These are phyloP conservation scores for Poecilia velifera DNA, from an alignment of 2,797 vertebrate species.

Conservation along the genomic window DNA sequence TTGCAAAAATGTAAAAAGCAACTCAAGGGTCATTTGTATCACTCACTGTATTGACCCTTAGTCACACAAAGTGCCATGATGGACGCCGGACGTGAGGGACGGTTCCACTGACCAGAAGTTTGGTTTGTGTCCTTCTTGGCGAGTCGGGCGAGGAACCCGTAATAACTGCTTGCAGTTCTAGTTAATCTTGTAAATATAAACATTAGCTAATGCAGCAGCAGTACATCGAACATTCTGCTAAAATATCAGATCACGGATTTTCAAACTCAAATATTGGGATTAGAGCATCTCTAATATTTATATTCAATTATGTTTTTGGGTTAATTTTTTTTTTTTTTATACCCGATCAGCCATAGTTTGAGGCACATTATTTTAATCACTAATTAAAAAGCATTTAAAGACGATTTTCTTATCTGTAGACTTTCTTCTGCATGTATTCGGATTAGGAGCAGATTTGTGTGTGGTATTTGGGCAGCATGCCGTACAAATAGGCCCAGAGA, in stretches of 20 bases:
- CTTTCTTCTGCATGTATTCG: slow-evolving; percentile 30
- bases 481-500: slow-evolving; percentile 22
- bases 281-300: neutral
- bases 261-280: neutral
- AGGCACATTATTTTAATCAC: neutral
- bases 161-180: no score
- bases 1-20: neutral
- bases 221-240: neutral
- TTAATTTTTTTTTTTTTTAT: neutral
- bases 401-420: neutral
- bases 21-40: neutral
- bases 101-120: no score
- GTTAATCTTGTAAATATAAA: neutral
- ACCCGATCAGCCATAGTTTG: neutral
- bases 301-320: neutral
- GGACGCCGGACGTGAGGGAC: no score
- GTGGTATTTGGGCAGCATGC: slow-evolving; percentile 35
- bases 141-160: no score
- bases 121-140: no score
- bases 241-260: neutral
- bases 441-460: slow-evolving; percentile 46
- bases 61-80: no score
- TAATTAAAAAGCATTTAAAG: neutral
- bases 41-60: neutral
- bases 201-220: neutral